These are phyloP conservation scores for Trachelus stipa DNA, from an alignment of 2,888 invertebrate genomes.

Conservation along the genomic window DNA sequence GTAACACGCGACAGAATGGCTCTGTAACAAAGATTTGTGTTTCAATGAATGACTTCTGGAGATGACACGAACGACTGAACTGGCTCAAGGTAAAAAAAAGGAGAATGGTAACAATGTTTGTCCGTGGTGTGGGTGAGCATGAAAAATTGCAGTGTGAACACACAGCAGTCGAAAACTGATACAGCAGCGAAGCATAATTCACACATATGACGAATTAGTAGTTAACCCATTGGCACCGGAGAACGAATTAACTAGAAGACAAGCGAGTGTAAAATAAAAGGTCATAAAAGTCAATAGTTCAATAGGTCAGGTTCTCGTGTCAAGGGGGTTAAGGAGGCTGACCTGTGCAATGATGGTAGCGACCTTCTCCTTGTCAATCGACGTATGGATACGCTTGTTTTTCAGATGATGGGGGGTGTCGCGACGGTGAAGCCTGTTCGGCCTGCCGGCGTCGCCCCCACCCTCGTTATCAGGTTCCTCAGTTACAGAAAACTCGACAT, in stretches of 20 bases:
- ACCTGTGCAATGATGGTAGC: conserved; percentile 79
- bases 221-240: background rate
- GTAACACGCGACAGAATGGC: background rate
- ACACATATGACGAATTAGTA: background rate
- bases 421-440: conserved; percentile 83
- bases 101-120: background rate
- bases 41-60: background rate
- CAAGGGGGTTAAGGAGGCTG: conserved; percentile 44
- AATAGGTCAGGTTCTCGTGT: background rate
- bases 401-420: conserved; percentile 99
- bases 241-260: background rate
- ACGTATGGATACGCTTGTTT: conserved; percentile 90
- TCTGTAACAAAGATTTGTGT: background rate
- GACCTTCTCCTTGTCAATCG: conserved; percentile 78
- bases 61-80: background rate
- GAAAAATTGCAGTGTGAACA: background rate
- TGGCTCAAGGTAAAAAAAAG: background rate
- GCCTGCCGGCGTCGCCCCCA: conserved; percentile 69
- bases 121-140: background rate
- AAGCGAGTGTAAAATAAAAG: background rate
- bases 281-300: background rate
- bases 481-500: conserved; percentile 62
- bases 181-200: background rate
- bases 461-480: conserved; percentile 66
- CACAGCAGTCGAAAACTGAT: background rate